These are phyloP conservation scores for Helicoverpa zea DNA, from an alignment of 1,140 invertebrate genomes.

Conservation along the genomic window DNA sequence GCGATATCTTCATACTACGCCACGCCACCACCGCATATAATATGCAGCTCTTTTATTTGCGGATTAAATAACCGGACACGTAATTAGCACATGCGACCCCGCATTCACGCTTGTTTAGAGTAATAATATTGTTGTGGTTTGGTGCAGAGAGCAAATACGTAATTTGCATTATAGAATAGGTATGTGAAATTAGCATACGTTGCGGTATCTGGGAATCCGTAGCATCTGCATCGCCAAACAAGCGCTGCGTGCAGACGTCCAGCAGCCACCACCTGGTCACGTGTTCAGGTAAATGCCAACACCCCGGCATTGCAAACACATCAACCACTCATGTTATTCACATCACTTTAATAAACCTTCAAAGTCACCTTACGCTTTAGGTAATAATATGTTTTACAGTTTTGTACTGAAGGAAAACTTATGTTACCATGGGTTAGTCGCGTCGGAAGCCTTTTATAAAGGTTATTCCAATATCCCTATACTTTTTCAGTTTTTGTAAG, in stretches of 20 bases:
- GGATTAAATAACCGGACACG: constrained; percentile 44
- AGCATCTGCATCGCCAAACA: constrained; percentile 75
- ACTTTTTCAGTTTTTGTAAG: not conserved
- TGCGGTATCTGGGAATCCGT: constrained; percentile 81
- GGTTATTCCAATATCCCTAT: too few relatives aligned
- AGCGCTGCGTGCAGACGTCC: constrained; percentile 80
- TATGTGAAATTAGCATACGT: constrained; percentile 65
- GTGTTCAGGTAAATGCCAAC: constrained; percentile 84
- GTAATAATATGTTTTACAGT: not conserved
- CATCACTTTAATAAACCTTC: constrained; percentile 25
- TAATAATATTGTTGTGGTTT: constrained; percentile 18
- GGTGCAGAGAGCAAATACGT: constrained; percentile 7
- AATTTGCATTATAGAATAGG: not conserved
- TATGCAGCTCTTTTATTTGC: constrained; percentile 39
- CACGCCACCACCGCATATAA: constrained; percentile 11
- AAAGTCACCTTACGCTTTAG: not conserved
- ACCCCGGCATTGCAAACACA: constrained; percentile 75
- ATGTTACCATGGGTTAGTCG: too few relatives aligned
- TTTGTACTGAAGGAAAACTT: too few relatives aligned
- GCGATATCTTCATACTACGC: constrained; percentile 50
- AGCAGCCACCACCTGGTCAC: constrained; percentile 85
- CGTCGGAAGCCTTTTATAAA: too few relatives aligned
- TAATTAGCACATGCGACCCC: constrained; percentile 40
- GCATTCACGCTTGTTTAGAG: not conserved
- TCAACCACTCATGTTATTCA: constrained; percentile 29